Evolutionary conservation across 2,113 vertebrate species (phyloP).

Genomic region (Bolborhynchus lineola): DNA sequence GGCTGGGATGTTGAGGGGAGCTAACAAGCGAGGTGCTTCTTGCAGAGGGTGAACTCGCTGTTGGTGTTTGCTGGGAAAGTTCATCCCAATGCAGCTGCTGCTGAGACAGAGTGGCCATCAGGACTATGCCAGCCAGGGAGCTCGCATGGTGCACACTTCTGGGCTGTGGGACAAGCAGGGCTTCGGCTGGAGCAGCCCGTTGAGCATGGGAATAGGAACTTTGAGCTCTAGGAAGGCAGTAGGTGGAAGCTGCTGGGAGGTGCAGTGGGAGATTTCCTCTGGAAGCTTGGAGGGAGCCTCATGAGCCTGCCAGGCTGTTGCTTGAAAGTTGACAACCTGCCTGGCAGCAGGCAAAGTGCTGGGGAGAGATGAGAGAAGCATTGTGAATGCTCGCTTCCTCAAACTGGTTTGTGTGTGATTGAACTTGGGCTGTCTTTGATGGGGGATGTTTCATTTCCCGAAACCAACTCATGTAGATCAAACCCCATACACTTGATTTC

Average conservation of each 20-base stretch:
- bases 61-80: background rate
- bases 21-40: background rate
- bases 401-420: background rate
- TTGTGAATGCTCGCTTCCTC: rapidly evolving
- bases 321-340: background rate
- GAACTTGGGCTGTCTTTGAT: background rate
- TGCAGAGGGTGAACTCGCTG: background rate
- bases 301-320: background rate
- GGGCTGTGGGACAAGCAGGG: background rate
- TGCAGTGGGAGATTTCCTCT: background rate
- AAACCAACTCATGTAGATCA: background rate
- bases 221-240: background rate
- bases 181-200: rapidly evolving
- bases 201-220: background rate
- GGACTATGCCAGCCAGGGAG: background rate
- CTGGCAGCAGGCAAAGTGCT: background rate
- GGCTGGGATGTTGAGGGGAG: background rate
- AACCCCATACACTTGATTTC: background rate
- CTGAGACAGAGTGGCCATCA: background rate
- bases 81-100: background rate
- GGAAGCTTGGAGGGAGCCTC: background rate
- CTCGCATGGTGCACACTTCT: rapidly evolving
- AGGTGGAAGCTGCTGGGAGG: background rate
- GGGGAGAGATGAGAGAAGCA: background rate
- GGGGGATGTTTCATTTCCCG: background rate